Base-by-base conservation (phyloP, 2,113 vertebrate species). In the Lepus timidus region DNA sequence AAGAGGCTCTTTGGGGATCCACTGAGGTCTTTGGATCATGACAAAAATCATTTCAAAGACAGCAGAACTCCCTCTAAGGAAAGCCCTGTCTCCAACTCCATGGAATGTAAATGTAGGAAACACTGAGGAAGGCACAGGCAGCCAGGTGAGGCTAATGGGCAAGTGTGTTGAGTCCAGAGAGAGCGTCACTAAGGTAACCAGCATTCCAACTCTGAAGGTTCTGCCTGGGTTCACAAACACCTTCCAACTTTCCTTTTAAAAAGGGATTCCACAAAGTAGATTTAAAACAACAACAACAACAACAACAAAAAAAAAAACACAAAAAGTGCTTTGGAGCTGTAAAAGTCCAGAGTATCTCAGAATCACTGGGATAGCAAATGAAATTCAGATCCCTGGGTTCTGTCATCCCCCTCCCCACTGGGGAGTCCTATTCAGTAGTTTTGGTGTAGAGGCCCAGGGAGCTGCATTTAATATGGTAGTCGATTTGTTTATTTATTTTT, bases 191-290 rank as follows among this genome's bases (percentile, higher is more conserved):
- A 82, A 76, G 82, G 73, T 58, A 93, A 51, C 55, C 39, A 51
- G 65, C 85, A 76, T 36, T n/a, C 76, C 49, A 81, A 55, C 25
- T 78, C 23, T 20, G 25, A 92, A 55, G 52, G 36, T 73, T 93
- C 93, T 85, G 70, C 85, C 52, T 87, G 62, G 20, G 13, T 92
- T 93, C 90, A 31, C 67, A 9, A 39, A 65, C 81, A 31, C 62
- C 36, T 89, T 71, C n/a, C 2, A 11, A 12, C 6, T 91, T 87
- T 94, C 61, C 27, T 96, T 94, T 90, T n/a, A 36, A 61, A 91
- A 91, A 76, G 5, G 39, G 52, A 67, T n/a, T 80, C 17, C 14
- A n/a, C 71, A 71, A 76, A 83, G 14, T 23, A 55, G 85, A 71
- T 52, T 39, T 33, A 25, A 58, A 22, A 55, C 70, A 80, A 79